A percentile compares a stretch with the other conserved stretches of the same genome.
phyloP scores from a whole-genome alignment of 2,797 vertebrate genomes.

The Macrochelys suwanniensis region DNA sequence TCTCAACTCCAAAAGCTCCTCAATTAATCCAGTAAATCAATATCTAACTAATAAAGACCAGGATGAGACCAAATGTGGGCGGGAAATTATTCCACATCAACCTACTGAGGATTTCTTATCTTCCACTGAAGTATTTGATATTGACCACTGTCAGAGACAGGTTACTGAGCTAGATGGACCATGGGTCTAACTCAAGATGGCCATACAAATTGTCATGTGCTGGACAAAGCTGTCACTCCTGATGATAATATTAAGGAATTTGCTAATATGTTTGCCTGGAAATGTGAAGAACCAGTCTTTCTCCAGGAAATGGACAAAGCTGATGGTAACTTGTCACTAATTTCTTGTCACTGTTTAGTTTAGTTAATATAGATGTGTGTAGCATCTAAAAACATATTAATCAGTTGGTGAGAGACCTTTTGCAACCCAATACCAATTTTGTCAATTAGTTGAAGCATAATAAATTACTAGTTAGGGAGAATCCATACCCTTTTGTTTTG shows the following conservation, averaged over 20 bases:
- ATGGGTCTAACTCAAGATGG: not conserved
- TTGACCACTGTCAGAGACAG: accelerated
- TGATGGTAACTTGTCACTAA: not conserved
- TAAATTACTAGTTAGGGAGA: not conserved
- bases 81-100: not conserved
- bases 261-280: not conserved
- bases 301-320: not conserved
- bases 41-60: accelerated
- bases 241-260: not conserved
- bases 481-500: not conserved
- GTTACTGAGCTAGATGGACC: not conserved
- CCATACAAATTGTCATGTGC: not conserved
- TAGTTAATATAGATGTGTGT: not conserved
- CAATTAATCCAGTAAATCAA: not conserved
- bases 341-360: not conserved
- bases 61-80: not conserved
- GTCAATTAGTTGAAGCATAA: not conserved
- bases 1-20: not conserved
- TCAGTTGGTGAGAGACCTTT: accelerated
- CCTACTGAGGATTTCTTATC: not conserved
- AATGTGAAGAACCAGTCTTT: not conserved
- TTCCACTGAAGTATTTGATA: not conserved
- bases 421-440: accelerated
- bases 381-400: not conserved
- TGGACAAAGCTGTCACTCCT: not conserved